Base-by-base conservation (phyloP, 2,888 invertebrate genomes). In the Xylocampa areola region DNA sequence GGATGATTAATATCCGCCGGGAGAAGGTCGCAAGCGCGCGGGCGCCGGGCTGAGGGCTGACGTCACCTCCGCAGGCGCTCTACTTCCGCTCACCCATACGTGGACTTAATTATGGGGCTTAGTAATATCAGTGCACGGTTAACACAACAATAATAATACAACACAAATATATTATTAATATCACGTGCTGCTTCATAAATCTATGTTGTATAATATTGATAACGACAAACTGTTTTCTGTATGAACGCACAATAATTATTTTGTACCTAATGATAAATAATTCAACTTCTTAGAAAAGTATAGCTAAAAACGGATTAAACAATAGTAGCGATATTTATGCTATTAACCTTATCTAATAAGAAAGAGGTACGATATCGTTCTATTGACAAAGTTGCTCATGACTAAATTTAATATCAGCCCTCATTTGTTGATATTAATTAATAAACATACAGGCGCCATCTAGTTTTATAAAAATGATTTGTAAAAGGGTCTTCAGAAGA, bases 1-100 rank as follows among this genome's bases (percentile, higher is more conserved):
- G 90, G 87, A 90, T 93, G 92, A 93, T 92, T 93, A 92, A 93
- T 92, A 91, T 92, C 92, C 92, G 92, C 80, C 76, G 81, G 81
- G 86, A 84, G 90, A 91, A 91, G 91, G 91, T 87, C 90, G 91
- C 85, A 77, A 79, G 78, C 82, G 60, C 90, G 91, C 85, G 78
- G 79, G 78, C 82, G 60, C 67, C 67, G 80, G 74, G 73, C 82
- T 69, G 81, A n/a, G 63, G 30, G 30, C 50, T 92, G 92, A 92
- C 92, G 92, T 93, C 92, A 92, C 85, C 87, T 88, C 90, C 88
- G 89, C 84, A 76, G 81, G 82, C 80, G 79, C 81, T 82, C 81
- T 76, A 82, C 87, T 92, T 93, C 93, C 92, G 91, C 81, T 82
- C 82, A 79, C 77, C n/a, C 77, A 76, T 79, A 80, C 77, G 81